These are phyloP conservation scores for Chrysemys picta DNA, from an alignment of 2,113 vertebrate species.

Conservation along the genomic window DNA sequence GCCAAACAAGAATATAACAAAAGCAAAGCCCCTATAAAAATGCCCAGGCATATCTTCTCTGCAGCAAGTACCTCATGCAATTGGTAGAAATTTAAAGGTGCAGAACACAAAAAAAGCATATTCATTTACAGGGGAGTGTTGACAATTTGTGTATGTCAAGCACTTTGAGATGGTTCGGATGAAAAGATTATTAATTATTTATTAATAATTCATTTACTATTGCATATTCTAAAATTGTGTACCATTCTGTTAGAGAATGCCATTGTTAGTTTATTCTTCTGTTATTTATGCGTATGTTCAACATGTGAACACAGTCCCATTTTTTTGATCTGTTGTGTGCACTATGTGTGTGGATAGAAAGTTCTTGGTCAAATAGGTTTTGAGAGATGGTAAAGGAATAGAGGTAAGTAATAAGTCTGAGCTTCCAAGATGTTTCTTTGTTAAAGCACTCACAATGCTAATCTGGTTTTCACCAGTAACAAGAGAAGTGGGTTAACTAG, in stretches of 20 bases:
- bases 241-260: not conserved
- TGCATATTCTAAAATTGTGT: not conserved
- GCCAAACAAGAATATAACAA: not conserved
- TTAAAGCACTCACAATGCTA: not conserved
- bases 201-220: not conserved
- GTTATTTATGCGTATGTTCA: not conserved
- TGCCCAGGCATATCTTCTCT: not conserved
- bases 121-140: not conserved
- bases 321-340: not conserved
- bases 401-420: not conserved
- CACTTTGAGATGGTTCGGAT: not conserved
- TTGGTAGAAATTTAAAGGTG: not conserved
- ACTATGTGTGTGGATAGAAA: not conserved
- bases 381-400: not conserved
- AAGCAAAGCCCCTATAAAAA: not conserved
- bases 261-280: not conserved
- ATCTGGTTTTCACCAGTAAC: not conserved
- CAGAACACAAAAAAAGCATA: not conserved
- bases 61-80: not conserved
- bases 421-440: not conserved
- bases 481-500: not conserved
- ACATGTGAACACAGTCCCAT: not conserved
- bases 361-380: not conserved
- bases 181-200: slow-evolving; percentile 3
- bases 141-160: not conserved